These are phyloP conservation scores for Sylvicapra grimmia DNA, from an alignment of 2,113 vertebrate genomes.

Conservation along the genomic window DNA sequence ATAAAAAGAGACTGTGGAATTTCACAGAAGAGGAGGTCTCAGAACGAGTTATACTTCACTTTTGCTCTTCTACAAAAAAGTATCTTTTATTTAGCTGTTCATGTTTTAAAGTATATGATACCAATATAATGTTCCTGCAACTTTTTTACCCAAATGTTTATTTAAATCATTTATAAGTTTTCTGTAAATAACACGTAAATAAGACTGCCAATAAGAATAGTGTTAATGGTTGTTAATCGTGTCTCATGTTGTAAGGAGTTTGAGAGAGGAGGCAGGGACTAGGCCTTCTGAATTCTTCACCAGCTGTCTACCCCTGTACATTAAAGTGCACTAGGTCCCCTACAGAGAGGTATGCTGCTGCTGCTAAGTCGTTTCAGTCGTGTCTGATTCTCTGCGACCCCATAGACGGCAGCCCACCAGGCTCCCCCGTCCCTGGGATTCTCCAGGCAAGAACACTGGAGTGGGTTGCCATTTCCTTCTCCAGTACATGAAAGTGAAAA, in stretches of 20 bases:
- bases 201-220: not conserved
- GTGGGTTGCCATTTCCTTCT: too few species aligned
- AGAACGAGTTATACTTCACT: conserved; percentile 86
- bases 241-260: not conserved
- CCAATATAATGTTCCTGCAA: not conserved
- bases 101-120: not conserved
- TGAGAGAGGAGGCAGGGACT: not conserved
- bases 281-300: not conserved
- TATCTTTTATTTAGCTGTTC: conserved; percentile 84
- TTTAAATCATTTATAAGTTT: conserved; percentile 5
- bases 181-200: not conserved
- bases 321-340: not conserved
- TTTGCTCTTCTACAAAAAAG: conserved; percentile 92
- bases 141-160: not conserved
- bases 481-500: too few species aligned
- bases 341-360: not conserved
- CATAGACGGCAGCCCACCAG: too few species aligned
- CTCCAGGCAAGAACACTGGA: too few species aligned
- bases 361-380: too few species aligned
- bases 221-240: not conserved
- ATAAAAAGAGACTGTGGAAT: conserved; percentile 86
- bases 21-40: conserved; percentile 84
- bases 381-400: too few species aligned
- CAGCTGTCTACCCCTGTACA: not conserved
- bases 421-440: too few species aligned